phyloP scores from a whole-genome alignment of 2,888 invertebrate genomes.

The Automeris io region DNA sequence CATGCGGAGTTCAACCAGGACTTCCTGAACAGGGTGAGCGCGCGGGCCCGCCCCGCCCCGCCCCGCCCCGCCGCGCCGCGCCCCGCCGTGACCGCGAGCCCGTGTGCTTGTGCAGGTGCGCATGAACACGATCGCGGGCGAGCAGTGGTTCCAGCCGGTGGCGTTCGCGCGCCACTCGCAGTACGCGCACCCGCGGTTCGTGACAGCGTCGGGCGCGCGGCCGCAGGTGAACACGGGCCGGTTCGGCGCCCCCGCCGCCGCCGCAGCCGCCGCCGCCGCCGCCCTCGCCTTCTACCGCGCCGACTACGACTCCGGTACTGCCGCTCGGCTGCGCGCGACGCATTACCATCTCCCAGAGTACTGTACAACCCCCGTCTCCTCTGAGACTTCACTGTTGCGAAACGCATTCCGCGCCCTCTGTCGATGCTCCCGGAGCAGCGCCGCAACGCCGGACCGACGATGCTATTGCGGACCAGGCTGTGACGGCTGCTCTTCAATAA shows the following conservation, averaged over 20 bases:
- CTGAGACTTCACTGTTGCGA: too few species aligned
- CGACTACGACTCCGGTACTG: slow-evolving; percentile 79
- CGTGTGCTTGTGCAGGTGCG: slow-evolving; percentile 83
- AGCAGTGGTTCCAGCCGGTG: slow-evolving; percentile 94
- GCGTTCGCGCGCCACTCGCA: slow-evolving; percentile 94
- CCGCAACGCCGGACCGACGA: too few species aligned
- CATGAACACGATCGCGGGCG: slow-evolving; percentile 94
- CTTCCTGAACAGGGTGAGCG: slow-evolving; percentile 89
- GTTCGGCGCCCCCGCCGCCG: slow-evolving; percentile 68
- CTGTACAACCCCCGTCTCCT: background rate
- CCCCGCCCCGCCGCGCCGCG: background rate
- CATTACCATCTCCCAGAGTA: too few species aligned
- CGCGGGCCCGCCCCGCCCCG: background rate
- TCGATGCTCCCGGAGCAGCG: background rate
- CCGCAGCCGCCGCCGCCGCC: slow-evolving; percentile 83
- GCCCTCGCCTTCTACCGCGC: slow-evolving; percentile 88
- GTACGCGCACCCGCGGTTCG: slow-evolving; percentile 81
- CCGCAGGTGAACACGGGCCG: slow-evolving; percentile 75
- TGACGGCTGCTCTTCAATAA: too few species aligned
- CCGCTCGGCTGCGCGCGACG: background rate
- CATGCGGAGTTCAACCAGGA: slow-evolving; percentile 85
- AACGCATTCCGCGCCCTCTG: background rate
- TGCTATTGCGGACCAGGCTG: too few species aligned
- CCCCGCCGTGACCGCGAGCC: too few species aligned
- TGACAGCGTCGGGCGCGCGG: slow-evolving; percentile 78